Conservation (phyloP, 2,888 invertebrate species). For the Ctena decussata region DNA sequence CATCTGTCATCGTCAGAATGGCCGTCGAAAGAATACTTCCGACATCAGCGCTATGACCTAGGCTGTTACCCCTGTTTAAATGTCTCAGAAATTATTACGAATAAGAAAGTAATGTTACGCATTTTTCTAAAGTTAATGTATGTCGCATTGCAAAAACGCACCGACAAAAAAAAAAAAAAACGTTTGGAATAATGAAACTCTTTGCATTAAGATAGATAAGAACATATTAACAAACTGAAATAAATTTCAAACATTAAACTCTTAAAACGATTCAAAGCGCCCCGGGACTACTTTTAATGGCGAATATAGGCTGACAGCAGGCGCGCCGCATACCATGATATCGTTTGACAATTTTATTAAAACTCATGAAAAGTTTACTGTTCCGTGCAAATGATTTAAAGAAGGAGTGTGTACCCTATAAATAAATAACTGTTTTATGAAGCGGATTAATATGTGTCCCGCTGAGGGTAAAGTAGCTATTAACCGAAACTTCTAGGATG, state of each 20-base stretch:
- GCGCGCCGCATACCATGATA: conserved; percentile 29
- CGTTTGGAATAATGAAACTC: no score
- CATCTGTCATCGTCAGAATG: no score
- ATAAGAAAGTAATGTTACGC: no score
- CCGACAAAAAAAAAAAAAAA: no score
- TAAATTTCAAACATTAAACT: background rate
- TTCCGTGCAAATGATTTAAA: conserved; percentile 51
- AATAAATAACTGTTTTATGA: conserved; percentile 67
- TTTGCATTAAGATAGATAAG: no score
- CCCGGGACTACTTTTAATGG: background rate
- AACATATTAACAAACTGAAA: background rate
- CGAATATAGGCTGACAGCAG: background rate
- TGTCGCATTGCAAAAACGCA: no score
- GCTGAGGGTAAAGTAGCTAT: conserved; percentile 67
- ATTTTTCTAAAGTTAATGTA: no score
- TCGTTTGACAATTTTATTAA: conserved; percentile 6
- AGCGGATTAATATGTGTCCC: conserved; percentile 58
- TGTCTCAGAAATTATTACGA: no score
- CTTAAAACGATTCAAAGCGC: background rate
- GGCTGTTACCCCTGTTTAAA: no score
- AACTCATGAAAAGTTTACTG: conserved; percentile 12
- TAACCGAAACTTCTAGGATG: conserved; percentile 59
- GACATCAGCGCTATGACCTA: no score
- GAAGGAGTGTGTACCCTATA: conserved; percentile 55
- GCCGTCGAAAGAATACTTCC: no score